Evolutionary conservation across 2,113 vertebrate genomes (phyloP).

Genomic region (Neodon shergylaensis): DNA sequence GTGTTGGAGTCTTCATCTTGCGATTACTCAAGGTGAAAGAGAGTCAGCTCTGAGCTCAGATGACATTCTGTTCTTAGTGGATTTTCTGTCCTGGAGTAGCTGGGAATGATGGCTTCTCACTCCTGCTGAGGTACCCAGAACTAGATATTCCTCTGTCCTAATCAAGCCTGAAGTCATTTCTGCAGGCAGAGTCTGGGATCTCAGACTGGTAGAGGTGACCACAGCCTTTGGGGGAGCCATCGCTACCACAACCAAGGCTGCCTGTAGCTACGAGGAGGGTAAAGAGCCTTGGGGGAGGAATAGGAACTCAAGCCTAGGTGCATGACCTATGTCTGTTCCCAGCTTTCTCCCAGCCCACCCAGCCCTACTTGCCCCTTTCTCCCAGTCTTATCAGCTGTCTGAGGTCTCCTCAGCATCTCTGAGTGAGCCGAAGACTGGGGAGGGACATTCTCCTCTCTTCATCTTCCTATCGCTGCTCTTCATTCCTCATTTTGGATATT

Average conservation of each 20-base stretch:
- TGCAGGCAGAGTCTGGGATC: not conserved
- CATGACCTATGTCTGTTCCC: not conserved
- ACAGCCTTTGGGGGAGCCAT: not conserved
- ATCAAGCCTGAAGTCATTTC: not conserved
- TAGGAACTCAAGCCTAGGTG: not conserved
- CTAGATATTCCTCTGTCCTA: not conserved
- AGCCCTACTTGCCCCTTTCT: no score
- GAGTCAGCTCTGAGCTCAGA: not conserved
- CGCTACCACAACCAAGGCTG: not conserved
- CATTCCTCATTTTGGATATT: not conserved
- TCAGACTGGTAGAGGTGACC: not conserved
- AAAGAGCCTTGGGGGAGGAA: no score
- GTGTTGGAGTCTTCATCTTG: not conserved
- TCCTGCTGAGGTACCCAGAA: no score
- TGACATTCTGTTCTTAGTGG: not conserved
- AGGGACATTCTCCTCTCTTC: not conserved
- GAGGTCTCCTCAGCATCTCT: not conserved
- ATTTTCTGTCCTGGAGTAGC: not conserved
- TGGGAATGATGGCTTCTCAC: not conserved
- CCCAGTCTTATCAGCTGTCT: rapidly evolving
- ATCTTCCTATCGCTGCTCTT: not conserved
- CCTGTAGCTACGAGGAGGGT: no score
- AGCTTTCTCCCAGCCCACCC: not conserved
- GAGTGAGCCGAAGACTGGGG: not conserved
- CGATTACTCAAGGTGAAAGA: rapidly evolving